These are phyloP conservation scores for Gallirallus australis DNA, from an alignment of 2,797 vertebrate species.

Conservation along the genomic window DNA sequence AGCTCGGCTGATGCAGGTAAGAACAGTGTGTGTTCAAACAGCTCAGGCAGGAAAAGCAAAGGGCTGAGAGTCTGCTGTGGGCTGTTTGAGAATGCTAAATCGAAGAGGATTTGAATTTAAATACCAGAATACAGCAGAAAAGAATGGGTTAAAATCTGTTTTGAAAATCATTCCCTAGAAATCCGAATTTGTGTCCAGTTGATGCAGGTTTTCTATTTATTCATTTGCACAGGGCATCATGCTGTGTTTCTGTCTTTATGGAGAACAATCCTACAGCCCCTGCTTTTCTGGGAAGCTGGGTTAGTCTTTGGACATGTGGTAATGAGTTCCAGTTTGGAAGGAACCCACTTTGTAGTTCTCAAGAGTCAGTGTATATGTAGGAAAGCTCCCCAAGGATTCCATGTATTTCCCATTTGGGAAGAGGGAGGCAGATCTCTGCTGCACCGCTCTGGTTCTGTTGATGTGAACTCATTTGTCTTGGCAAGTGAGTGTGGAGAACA, in stretches of 20 bases:
- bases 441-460: not conserved
- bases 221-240: too few relatives aligned
- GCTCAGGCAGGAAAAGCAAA: not conserved
- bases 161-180: not conserved
- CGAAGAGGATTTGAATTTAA: not conserved
- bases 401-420: not conserved
- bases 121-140: not conserved
- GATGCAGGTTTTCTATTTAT: not conserved
- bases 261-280: not conserved
- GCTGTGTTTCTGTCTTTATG: not conserved
- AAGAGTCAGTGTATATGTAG: not conserved
- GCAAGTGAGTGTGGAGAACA: constrained; percentile 1
- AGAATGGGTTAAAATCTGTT: not conserved
- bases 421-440: not conserved
- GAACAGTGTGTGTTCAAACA: not conserved
- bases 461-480: constrained; percentile 38
- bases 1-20: not conserved
- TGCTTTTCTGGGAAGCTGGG: constrained; percentile 10
- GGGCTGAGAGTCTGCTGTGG: not conserved
- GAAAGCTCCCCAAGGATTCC: not conserved
- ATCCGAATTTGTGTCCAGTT: not conserved
- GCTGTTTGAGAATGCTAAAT: not conserved
- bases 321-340: not conserved
- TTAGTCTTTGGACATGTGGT: not conserved
- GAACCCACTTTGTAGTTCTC: not conserved